phyloP scores from a whole-genome alignment of 1,140 invertebrate genomes.

The Drosophila neocordata region DNA sequence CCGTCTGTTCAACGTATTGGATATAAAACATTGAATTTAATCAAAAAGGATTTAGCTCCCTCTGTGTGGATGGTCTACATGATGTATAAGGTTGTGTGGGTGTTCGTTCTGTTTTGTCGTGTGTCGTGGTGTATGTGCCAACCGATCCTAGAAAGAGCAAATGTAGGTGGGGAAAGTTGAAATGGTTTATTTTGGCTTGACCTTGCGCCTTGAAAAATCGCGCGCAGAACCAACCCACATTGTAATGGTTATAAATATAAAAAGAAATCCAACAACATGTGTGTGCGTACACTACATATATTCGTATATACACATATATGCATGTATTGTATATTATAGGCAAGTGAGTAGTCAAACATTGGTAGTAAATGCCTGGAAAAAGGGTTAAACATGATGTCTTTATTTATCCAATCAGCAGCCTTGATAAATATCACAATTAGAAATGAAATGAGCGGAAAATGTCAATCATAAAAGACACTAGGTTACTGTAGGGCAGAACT shows the following conservation, averaged over 20 bases:
- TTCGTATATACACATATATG: background rate
- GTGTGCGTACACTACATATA: background rate
- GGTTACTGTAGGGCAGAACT: no score
- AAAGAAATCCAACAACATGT: background rate
- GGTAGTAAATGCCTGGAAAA: slow-evolving; percentile 8
- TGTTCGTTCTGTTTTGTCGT: background rate
- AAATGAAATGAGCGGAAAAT: slow-evolving; percentile 24
- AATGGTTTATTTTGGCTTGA: slow-evolving; percentile 69
- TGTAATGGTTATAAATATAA: slow-evolving; percentile 45
- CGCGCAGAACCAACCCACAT: slow-evolving; percentile 62
- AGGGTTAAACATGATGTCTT: slow-evolving; percentile 8
- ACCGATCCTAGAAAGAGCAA: background rate
- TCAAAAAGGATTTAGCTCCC: slow-evolving; percentile 76
- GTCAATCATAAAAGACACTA: slow-evolving; percentile 16
- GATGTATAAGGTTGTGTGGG: slow-evolving; percentile 10
- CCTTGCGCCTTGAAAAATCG: slow-evolving; percentile 72
- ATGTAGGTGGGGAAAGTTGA: slow-evolving; percentile 10
- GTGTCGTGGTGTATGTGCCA: background rate
- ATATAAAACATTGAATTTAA: slow-evolving; percentile 82
- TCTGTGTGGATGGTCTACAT: slow-evolving; percentile 3
- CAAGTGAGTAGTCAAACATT: slow-evolving; percentile 25
- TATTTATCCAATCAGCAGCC: slow-evolving; percentile 20
- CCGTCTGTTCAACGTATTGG: slow-evolving; percentile 49
- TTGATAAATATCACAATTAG: slow-evolving; percentile 20
- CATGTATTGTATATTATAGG: background rate